A percentile compares a stretch with the other conserved stretches of the same genome.
phyloP scores from a whole-genome alignment of 2,888 invertebrate genomes.

The Dioctria linearis region DNA sequence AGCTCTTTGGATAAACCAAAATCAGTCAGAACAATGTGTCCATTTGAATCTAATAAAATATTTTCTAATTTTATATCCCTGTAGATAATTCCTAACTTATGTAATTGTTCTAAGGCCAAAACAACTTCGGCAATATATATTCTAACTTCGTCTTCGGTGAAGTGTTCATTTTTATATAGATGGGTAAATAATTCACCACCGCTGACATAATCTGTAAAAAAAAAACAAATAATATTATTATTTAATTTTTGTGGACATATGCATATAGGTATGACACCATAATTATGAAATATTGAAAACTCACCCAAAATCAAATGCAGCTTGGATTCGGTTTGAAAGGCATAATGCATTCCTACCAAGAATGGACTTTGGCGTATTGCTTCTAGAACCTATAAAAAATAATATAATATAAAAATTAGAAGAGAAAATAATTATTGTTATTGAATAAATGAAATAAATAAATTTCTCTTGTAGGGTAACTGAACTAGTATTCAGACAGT shows the following conservation, averaged over 20 bases:
- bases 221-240: constrained; percentile 8
- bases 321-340: constrained; percentile 98
- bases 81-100: constrained; percentile 97
- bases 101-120: constrained; percentile 94
- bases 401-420: constrained; percentile 39
- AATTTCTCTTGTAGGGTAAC: no score
- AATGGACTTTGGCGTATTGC: constrained; percentile 95
- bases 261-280: neutral
- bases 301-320: constrained; percentile 96
- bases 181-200: constrained; percentile 99
- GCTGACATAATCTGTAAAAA: constrained; percentile 90
- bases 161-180: constrained; percentile 93
- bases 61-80: constrained; percentile 98
- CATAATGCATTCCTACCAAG: constrained; percentile 96
- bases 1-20: constrained; percentile 98
- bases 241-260: neutral
- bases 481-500: no score
- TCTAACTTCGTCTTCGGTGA: constrained; percentile 90
- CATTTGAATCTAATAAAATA: constrained; percentile 92
- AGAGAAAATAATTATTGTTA: neutral
- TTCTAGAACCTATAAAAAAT: constrained; percentile 82
- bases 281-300: neutral
- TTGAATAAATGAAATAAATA: no score
- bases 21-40: constrained; percentile 97
- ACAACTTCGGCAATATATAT: constrained; percentile 98